Evolutionary conservation across 1,140 invertebrate genomes (phyloP).

Genomic region (Globodera ellingtonae): DNA sequence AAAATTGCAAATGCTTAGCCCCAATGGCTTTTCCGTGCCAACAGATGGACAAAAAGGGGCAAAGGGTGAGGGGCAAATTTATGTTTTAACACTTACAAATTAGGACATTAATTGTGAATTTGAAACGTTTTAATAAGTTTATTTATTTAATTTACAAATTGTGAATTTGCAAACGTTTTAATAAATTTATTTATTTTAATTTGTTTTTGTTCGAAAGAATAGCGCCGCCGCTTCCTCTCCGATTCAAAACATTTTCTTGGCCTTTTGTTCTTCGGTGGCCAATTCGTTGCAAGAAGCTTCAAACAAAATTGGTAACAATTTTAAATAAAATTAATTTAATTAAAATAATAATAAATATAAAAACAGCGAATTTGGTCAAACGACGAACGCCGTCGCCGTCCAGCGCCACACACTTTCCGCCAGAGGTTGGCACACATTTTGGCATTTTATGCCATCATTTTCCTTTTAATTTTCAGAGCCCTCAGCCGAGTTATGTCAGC

Average conservation of each 20-base stretch:
- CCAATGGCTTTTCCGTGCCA: background rate
- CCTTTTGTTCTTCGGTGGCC: background rate
- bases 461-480: background rate
- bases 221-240: background rate
- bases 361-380: background rate
- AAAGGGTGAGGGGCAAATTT: too few species aligned
- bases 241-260: background rate
- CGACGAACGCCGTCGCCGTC: background rate
- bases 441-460: background rate
- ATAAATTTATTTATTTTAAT: background rate
- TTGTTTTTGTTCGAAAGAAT: background rate
- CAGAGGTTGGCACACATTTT: background rate
- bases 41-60: too few species aligned
- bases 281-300: background rate
- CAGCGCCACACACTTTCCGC: background rate
- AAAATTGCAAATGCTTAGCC: background rate
- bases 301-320: background rate
- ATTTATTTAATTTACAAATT: background rate
- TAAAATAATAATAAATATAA: background rate
- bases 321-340: conserved; percentile 4
- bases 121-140: background rate
- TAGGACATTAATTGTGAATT: too few species aligned
- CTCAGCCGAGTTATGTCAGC: background rate
- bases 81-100: too few species aligned
- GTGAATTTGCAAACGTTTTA: background rate